Base-by-base conservation (phyloP, 2,113 vertebrate genomes). In the Aegotheles bennettii region DNA sequence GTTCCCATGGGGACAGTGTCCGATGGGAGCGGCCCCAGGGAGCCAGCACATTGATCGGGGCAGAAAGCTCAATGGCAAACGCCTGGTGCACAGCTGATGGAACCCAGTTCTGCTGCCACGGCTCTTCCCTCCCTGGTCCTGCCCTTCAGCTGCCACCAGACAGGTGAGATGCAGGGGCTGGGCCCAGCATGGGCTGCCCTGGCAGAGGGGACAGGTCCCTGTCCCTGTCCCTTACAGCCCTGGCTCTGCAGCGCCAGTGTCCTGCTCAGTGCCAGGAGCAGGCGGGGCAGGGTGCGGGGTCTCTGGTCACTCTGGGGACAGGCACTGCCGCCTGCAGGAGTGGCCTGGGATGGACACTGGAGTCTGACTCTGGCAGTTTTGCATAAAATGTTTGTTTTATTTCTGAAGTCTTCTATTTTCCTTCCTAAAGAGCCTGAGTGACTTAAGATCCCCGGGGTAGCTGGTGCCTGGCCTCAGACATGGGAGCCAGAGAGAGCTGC, bases 41-140 rank as follows among this genome's bases (percentile, higher is more conserved):
- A 59, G 26, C 23, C 38, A 28, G 28, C 8, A 3, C 80, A 42
- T 4, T 1, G 77, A 43, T 63, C 8, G 0, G 68, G 29, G 42
- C 60, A 54, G 40, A 17, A 53, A 57, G 43, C 11, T 5, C 17
- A 77, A 33, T 0, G 13, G 50, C 50, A 36, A 24, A 18, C 0
- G 5, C 33, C 21, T 3, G 31, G 33, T 4, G 60, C 13, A 2
- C 5, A 33, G 33, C 7, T 16, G 45, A 23, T 36, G 67, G 48
- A 21, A 20, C 15, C 53, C 31, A 0, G 14, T 18, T 7, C n/a
- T 36, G 71, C 78, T 16, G 43, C 2, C 0, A 1, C 29, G 14
- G 63, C 67, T 36, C 1, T 10, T 23, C 29, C 12, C 24, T 9
- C 28, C 56, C 14, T 3, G 7, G 10, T n/a, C 33, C 28, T 7